These are phyloP conservation scores for Cataglyphis hispanica DNA, from an alignment of 1,140 invertebrate genomes.

Conservation along the genomic window DNA sequence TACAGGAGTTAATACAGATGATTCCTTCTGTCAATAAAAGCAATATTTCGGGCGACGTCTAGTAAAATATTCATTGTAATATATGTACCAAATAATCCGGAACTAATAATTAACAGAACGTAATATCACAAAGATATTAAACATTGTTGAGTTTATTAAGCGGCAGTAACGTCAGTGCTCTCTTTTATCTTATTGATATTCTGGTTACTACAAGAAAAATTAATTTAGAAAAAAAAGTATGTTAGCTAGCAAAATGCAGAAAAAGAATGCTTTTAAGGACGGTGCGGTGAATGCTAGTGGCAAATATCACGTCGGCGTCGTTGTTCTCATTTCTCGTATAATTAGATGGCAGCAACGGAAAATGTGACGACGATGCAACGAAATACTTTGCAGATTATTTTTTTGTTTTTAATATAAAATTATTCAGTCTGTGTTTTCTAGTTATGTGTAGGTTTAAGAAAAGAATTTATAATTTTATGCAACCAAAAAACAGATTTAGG, in stretches of 20 bases:
- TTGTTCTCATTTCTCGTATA: constrained; percentile 5
- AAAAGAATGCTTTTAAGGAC: constrained; percentile 39
- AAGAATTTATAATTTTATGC: no score
- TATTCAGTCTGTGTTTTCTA: no score
- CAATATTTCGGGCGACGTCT: not conserved
- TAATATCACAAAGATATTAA: not conserved
- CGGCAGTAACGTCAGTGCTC: not conserved
- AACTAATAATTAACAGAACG: not conserved
- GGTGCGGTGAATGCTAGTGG: constrained; percentile 10
- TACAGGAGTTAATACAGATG: constrained; percentile 4
- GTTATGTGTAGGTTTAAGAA: no score
- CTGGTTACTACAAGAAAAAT: not conserved
- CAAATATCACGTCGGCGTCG: not conserved
- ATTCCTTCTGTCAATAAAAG: not conserved
- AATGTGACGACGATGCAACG: constrained; percentile 6
- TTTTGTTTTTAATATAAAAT: no score
- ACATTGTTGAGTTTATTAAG: not conserved
- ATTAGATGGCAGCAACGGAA: constrained; percentile 29
- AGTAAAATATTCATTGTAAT: not conserved
- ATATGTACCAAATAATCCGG: not conserved
- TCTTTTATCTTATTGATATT: not conserved
- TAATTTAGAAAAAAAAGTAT: not conserved
- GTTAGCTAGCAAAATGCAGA: not conserved
- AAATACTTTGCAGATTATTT: not conserved
- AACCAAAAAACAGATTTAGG: no score